These are phyloP conservation scores for Catharus fuscescens DNA, from an alignment of 2,113 vertebrate species.

Conservation along the genomic window DNA sequence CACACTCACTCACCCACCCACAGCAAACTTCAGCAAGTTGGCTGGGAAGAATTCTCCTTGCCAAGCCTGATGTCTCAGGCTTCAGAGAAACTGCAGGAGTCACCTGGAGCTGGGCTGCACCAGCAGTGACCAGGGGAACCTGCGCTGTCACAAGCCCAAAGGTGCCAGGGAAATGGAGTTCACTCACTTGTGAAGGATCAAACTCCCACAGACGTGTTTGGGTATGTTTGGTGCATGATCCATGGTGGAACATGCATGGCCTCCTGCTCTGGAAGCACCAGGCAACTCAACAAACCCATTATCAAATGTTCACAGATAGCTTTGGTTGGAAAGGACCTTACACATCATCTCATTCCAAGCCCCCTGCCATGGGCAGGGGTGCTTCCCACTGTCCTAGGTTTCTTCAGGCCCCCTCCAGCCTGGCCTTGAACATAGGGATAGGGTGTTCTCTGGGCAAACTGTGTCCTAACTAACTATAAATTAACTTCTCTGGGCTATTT, in stretches of 20 bases:
- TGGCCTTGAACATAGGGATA: too few relatives aligned
- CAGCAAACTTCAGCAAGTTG: not conserved
- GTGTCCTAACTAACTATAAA: not conserved
- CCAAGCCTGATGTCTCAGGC: not conserved
- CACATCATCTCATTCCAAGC: not conserved
- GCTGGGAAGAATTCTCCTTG: not conserved
- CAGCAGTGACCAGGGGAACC: not conserved
- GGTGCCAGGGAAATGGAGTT: not conserved
- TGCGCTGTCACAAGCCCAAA: not conserved
- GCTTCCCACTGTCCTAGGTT: not conserved
- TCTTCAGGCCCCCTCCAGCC: not conserved
- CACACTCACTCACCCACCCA: not conserved
- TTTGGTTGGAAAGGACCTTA: not conserved
- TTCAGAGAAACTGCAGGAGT: not conserved
- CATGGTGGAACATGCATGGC: fast-evolving
- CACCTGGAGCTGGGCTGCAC: not conserved
- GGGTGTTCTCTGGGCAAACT: not conserved
- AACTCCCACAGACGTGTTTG: fast-evolving
- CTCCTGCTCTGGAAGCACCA: not conserved
- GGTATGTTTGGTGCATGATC: fast-evolving
- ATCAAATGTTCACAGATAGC: not conserved
- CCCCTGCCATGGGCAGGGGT: not conserved
- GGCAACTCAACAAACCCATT: not conserved
- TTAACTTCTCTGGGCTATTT: not conserved
- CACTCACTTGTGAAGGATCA: not conserved